Evolutionary conservation across 2,888 invertebrate genomes (phyloP), one percentile per base, ranked within the genome.

Genomic region (Xylophagus ater): DNA sequence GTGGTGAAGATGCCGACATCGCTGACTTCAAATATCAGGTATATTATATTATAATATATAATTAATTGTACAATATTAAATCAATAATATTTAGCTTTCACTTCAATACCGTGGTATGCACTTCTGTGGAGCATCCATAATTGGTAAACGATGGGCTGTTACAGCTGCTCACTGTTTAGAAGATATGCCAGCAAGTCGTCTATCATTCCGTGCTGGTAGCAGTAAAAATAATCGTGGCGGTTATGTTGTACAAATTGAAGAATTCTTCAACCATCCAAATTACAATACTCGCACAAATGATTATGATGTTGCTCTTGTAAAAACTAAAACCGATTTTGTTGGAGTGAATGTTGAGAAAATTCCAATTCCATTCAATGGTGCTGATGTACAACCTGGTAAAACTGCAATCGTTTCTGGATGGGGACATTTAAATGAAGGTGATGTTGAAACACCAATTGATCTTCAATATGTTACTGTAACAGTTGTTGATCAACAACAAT

Each of bases 121-220:
- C 18, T 24, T 17, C 12, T 38, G 38, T 25, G 38, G 31, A 10
- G 45, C 42, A 2, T 42, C 42, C 1, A 34, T 45, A 17, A 42
- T 45, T 33, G 38, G 20, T 2, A 14, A 25, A 9, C 26, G 40
- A 18, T 45, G 40, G 42, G 42, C 40, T 19, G 24, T 45, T 23
- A 42, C 42, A 10, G 45, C 45, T 4, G 42, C 45, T 2, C 45
- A 45, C 36, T 45, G 45, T 34, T 29, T 45, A 7, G 40, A 38
- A 9, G 37, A 40, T 19, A 10, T 32, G 4, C 8, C 15, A 17
- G 29, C 40, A 8, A 8, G 12, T 25, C 23, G 29, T 7, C 26
- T 45, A 13, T 30, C 40, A 8, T 13, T 45, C 4, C 25, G 42
- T 20, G 45, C 40, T 4, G 45, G 45, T 24, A 42, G 42, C n/a